Evolutionary conservation across 2,888 invertebrate genomes (phyloP).

Genomic region (Idaea biselata): DNA sequence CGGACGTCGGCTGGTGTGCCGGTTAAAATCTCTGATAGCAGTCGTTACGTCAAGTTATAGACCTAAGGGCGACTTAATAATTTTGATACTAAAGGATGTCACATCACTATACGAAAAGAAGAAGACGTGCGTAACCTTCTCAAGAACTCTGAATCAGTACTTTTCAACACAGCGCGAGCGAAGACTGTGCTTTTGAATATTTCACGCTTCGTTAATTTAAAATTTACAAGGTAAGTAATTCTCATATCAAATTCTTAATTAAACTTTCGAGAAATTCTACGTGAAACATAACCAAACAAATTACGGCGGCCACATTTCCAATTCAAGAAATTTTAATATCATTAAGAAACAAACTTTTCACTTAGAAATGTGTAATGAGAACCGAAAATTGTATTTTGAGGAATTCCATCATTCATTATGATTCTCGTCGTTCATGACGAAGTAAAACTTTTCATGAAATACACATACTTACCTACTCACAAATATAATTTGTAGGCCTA

Average conservation of each 20-base stretch:
- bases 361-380: slow-evolving; percentile 45
- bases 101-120: too few species aligned
- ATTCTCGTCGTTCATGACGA: background rate
- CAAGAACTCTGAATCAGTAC: too few species aligned
- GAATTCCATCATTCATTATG: slow-evolving; percentile 17
- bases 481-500: background rate
- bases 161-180: too few species aligned
- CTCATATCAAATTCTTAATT: background rate
- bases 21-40: too few species aligned
- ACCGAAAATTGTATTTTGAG: slow-evolving; percentile 37
- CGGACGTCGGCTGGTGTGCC: too few species aligned
- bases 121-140: too few species aligned
- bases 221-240: background rate
- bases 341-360: slow-evolving; percentile 52
- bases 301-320: slow-evolving; percentile 43
- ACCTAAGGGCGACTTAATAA: too few species aligned
- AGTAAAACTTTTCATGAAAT: background rate
- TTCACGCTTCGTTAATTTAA: background rate
- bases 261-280: slow-evolving; percentile 24
- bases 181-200: background rate
- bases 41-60: too few species aligned
- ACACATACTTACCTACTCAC: background rate
- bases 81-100: too few species aligned
- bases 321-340: slow-evolving; percentile 36
- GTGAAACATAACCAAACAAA: slow-evolving; percentile 40